Conservation (phyloP, 2,888 invertebrate genomes). For the Acleris cristana region DNA sequence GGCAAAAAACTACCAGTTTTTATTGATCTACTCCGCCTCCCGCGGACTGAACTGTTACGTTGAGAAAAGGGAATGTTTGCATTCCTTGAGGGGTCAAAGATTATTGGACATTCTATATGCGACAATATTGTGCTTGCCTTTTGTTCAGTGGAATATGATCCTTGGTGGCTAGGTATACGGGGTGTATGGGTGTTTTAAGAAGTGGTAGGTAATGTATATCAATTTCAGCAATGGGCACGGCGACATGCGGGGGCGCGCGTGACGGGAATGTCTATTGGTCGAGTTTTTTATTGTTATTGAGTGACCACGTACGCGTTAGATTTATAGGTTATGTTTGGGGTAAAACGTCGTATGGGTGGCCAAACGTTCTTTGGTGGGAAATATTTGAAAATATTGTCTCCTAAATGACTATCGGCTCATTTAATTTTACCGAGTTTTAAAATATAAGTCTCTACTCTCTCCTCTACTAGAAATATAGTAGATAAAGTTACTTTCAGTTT, state of each 20-base stretch:
- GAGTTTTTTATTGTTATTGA: slow-evolving; percentile 77
- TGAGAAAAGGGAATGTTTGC: slow-evolving; percentile 27
- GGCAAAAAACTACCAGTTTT: slow-evolving; percentile 49
- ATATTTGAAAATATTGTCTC: not conserved
- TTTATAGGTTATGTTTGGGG: slow-evolving; percentile 35
- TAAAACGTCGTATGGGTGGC: slow-evolving; percentile 16
- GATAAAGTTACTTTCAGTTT: too few species aligned
- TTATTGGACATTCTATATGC: slow-evolving; percentile 49
- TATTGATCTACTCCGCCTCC: slow-evolving; percentile 41
- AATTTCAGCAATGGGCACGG: slow-evolving; percentile 77
- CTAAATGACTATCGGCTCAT: too few species aligned
- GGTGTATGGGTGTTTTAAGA: slow-evolving; percentile 41
- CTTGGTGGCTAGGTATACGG: slow-evolving; percentile 49
- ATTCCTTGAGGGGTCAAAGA: slow-evolving; percentile 49
- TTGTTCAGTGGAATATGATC: slow-evolving; percentile 44
- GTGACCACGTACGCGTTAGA: slow-evolving; percentile 61
- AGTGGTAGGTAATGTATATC: slow-evolving; percentile 69
- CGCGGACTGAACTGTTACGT: slow-evolving; percentile 37
- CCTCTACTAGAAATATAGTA: too few species aligned
- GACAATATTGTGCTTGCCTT: slow-evolving; percentile 32
- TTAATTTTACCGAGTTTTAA: too few species aligned
- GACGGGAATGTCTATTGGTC: slow-evolving; percentile 69
- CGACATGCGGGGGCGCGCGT: slow-evolving; percentile 74
- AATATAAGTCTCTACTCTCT: too few species aligned
- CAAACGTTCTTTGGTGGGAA: not conserved